A percentile compares a stretch with the other conserved stretches of the same genome.
These are phyloP conservation scores for Ctenochaetus hawaiiensis DNA, from an alignment of 2,797 vertebrate genomes.

Conservation along the genomic window DNA sequence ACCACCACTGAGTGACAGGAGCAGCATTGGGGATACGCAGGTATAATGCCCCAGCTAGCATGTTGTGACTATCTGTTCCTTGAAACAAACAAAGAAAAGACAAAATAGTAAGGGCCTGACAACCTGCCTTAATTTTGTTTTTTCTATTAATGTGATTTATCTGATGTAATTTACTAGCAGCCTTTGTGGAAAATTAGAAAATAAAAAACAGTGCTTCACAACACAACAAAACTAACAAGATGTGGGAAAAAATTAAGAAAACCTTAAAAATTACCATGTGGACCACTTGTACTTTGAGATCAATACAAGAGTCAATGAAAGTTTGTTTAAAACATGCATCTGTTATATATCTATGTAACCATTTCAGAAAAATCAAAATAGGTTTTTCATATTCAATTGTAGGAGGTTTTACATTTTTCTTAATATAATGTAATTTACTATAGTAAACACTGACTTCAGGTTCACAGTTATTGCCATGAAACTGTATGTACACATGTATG, in stretches of 20 bases:
- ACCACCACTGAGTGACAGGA: conserved; percentile 70
- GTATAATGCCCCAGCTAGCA: conserved; percentile 45
- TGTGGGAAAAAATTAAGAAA: too few species aligned
- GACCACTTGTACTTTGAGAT: too few species aligned
- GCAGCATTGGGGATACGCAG: conserved; percentile 37
- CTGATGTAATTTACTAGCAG: too few species aligned
- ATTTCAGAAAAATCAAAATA: not conserved
- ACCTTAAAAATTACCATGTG: too few species aligned
- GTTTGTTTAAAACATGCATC: too few species aligned
- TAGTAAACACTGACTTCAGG: not conserved
- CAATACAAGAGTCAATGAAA: too few species aligned
- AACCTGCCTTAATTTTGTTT: not conserved
- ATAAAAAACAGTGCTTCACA: too few species aligned
- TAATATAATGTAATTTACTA: not conserved
- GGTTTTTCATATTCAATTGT: not conserved
- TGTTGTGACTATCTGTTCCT: not conserved
- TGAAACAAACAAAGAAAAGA: not conserved
- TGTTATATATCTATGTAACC: not conserved
- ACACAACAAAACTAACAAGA: too few species aligned
- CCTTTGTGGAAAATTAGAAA: too few species aligned
- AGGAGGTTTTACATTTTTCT: not conserved
- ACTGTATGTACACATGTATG: not conserved
- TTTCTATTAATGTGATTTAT: not conserved
- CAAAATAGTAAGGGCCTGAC: not conserved
- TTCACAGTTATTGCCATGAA: not conserved